phyloP scores from a whole-genome alignment of 2,113 vertebrate species.

The Heterochromis multidens region DNA sequence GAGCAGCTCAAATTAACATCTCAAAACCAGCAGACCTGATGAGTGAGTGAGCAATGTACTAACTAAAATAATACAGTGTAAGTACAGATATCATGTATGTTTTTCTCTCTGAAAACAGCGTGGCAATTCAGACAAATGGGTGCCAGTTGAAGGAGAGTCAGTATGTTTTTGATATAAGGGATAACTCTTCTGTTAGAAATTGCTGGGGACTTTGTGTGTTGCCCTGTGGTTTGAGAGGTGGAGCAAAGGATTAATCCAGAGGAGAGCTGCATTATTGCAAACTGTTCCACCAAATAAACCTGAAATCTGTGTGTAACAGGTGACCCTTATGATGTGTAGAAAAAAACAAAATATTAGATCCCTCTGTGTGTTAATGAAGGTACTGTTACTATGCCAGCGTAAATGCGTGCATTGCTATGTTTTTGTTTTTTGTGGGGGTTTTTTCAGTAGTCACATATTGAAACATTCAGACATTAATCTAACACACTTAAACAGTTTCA shows the following conservation, averaged over 20 bases:
- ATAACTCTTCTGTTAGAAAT: too few relatives aligned
- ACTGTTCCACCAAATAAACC: too few relatives aligned
- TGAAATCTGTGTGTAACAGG: too few relatives aligned
- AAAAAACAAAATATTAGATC: too few relatives aligned
- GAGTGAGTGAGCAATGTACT: background rate
- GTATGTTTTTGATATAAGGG: background rate
- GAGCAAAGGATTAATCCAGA: too few relatives aligned
- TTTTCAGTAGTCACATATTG: background rate
- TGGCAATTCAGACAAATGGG: background rate
- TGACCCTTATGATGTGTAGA: too few relatives aligned
- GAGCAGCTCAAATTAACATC: background rate
- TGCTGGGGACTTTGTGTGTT: too few relatives aligned
- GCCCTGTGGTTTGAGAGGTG: too few relatives aligned
- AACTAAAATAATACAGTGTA: background rate
- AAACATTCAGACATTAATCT: background rate
- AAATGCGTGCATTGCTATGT: background rate
- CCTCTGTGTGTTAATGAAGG: too few relatives aligned
- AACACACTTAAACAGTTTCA: too few relatives aligned
- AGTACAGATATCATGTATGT: too few relatives aligned
- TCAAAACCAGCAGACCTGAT: accelerated
- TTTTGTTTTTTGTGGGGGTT: background rate
- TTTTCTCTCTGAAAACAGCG: background rate
- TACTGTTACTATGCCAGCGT: background rate
- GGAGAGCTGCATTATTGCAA: too few relatives aligned
- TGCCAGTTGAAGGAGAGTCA: background rate